A percentile compares a stretch with the other conserved stretches of the same genome.
Evolutionary conservation across 37 sponge, comb jelly and placozoan species (phyloP).

Genomic region (Beroe forskalii): DNA sequence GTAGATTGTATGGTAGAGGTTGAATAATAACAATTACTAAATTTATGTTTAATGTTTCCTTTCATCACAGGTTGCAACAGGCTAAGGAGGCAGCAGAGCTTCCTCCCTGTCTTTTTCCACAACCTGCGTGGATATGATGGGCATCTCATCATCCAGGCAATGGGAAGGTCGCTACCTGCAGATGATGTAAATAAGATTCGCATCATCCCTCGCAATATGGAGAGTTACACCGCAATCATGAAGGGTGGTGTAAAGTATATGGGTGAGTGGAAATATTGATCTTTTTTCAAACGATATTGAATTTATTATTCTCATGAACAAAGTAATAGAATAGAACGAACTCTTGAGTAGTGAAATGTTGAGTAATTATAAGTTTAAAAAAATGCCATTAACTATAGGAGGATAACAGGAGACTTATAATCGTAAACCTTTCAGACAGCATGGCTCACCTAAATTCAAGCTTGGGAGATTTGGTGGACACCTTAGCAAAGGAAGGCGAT

Average conservation of each 20-base stretch:
- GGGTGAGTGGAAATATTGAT: neutral
- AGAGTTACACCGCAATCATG: neutral
- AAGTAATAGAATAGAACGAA: too few relatives aligned
- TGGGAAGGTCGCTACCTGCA: neutral
- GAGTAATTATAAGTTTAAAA: too few relatives aligned
- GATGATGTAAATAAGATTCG: neutral
- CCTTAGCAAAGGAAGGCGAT: neutral
- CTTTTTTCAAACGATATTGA: neutral
- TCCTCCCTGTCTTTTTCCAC: slow-evolving; percentile 55
- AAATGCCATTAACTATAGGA: too few relatives aligned
- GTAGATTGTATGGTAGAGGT: too few relatives aligned
- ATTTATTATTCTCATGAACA: too few relatives aligned
- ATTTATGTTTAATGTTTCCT: too few relatives aligned
- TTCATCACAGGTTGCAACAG: neutral
- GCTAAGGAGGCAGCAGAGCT: neutral
- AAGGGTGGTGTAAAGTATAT: neutral
- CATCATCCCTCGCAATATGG: slow-evolving; percentile 48
- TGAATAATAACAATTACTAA: too few relatives aligned
- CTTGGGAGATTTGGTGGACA: neutral
- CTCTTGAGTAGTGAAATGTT: too few relatives aligned
- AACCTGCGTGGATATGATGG: slow-evolving; percentile 52
- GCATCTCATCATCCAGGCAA: neutral
- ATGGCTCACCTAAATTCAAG: neutral
- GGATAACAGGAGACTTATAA: too few relatives aligned
- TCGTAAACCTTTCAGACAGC: neutral